Base-by-base conservation (phyloP, 2,888 invertebrate species). In the Xanthia togata region DNA sequence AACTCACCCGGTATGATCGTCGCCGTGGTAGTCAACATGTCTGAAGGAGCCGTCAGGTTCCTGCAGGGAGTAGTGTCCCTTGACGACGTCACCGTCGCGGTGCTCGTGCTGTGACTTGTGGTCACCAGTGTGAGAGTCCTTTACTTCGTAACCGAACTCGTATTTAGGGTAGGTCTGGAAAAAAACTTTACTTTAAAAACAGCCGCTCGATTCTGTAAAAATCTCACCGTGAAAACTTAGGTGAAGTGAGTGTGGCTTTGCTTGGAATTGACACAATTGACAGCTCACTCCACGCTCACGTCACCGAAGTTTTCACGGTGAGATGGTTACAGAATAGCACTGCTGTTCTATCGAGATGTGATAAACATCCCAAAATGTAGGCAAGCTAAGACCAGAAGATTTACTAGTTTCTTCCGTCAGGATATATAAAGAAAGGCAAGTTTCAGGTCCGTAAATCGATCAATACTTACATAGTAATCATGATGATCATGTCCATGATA, bases 111-210 rank as follows among this genome's bases (percentile, higher is more conserved):
- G 96, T 12, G 92, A 91, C 89, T 97, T 96, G 86, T 94, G 92
- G 90, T 97, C 97, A 23, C 96, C 96, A n/a, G 97, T 97, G 89
- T 97, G 96, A 3, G 93, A 91, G 86, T 97, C 97, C 44, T 90
- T 89, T 41, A 92, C 82, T 64, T 90, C 90, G 79, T 92, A 92
- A 20, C 89, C 89, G 64, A 88, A 92, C 71, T 92, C 90, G 74
- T 91, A 92, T 57, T 92, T 92, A 1, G 91, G 91, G 57, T 89
- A 86, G 17, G 89, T 80, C 92, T 92, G 82, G 0, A 70, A 79
- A 31, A 53, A n/a, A 31, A 20, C 5, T 20, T n/a, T 0, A n/a
- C 0, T 76, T 31, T 8, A n/a, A 41, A 31, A 74, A 35, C n/a
- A n/a, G n/a, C n/a, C n/a, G n/a, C n/a, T n/a, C n/a, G n/a, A n/a